These are phyloP conservation scores for Onychomys arenicola DNA, from an alignment of 2,797 vertebrate genomes.

Conservation along the genomic window DNA sequence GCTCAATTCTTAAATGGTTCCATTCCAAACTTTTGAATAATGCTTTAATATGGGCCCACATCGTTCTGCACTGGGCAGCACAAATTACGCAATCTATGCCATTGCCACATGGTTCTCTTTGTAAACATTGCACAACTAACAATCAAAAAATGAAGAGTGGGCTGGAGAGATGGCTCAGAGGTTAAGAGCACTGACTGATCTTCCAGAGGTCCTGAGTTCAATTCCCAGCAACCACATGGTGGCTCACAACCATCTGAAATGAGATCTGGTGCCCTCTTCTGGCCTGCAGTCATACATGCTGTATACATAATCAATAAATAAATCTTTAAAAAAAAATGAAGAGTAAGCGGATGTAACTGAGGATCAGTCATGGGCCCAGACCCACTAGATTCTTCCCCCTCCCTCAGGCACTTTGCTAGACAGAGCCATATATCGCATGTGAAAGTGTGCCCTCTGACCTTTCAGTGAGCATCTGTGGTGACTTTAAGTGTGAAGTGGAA, in stretches of 20 bases:
- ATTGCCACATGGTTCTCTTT: background rate
- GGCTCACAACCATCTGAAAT: no score
- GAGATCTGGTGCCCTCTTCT: no score
- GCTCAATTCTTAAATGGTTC: background rate
- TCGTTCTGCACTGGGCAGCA: background rate
- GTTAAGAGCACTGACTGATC: no score
- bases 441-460: background rate
- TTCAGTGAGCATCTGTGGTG: background rate
- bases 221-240: no score
- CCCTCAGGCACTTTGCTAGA: background rate
- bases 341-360: background rate
- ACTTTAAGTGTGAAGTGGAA: constrained; percentile 15
- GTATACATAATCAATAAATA: no score
- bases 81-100: background rate
- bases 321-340: no score
- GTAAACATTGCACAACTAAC: background rate
- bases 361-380: background rate
- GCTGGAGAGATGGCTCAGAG: no score
- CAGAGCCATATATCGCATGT: background rate
- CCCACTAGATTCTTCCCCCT: background rate
- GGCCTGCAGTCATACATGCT: no score
- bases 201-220: no score
- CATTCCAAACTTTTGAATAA: background rate
- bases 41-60: background rate
- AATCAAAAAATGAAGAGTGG: no score